Conservation (phyloP, 2,113 vertebrate genomes). For the Hyla sarda region DNA sequence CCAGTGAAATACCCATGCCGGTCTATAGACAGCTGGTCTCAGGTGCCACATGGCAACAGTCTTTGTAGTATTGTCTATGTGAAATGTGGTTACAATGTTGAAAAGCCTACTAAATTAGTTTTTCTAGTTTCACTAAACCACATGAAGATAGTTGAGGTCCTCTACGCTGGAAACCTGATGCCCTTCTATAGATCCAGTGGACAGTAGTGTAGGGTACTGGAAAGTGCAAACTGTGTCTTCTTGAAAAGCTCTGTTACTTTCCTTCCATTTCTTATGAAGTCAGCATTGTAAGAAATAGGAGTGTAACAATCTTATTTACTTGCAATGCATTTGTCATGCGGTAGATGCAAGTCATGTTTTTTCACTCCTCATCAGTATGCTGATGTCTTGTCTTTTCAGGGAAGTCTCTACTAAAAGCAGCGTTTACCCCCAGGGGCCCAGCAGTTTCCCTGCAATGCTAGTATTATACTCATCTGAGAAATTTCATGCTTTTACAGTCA, state of each 20-base stretch:
- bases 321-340: background rate
- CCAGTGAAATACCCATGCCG: no score
- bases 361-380: conserved; percentile 20
- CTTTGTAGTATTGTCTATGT: no score
- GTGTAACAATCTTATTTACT: background rate
- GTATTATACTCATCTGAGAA: conserved; percentile 5
- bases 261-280: background rate
- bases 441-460: conserved; percentile 22
- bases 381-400: conserved; percentile 25
- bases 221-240: no score
- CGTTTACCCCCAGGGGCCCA: conserved; percentile 8
- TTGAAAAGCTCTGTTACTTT: background rate
- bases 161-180: background rate
- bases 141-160: background rate
- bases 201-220: background rate
- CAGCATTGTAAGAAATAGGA: background rate
- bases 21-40: no score
- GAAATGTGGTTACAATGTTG: no score
- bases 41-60: no score
- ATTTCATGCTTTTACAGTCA: conserved; percentile 3
- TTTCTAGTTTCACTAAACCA: background rate
- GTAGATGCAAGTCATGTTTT: conserved; percentile 3
- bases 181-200: no score
- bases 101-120: no score
- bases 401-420: conserved; percentile 23